Base-by-base conservation (phyloP, 2,888 invertebrate species). In the Vannuccia rotundouncinata region DNA sequence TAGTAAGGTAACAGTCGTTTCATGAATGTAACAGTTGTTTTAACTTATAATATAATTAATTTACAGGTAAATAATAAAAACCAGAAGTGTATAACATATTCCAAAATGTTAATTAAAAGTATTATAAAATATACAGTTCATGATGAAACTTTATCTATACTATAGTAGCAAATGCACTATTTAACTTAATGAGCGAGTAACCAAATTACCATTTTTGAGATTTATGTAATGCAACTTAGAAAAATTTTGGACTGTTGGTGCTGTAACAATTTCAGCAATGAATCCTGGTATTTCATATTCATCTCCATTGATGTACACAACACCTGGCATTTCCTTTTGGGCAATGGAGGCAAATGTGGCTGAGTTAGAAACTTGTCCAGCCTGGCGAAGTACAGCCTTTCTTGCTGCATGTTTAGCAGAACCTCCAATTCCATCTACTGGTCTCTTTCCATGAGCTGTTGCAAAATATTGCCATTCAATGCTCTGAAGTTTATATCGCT, bases 401-500 rank as follows among this genome's bases (percentile, higher is more conserved):
- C 66, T 5, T 22, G 25, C 66, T 5, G 66, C 2, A n/a, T 27
- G 66, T 66, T 66, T 66, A 22, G 25, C 25, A 22, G 66, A 66
- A 66, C 66, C 66, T 22, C 66, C 66, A 5, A 66, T 22, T 22
- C 66, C 66, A 22, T 66, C 66, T 22, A 66, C 66, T 22, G 66
- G 66, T 66, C 66, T 27, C 25, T 66, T 66, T n/a, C 66, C 66
- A 22, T 66, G 66, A 66, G 66, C 13, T 22, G 66, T 66, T 66
- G 66, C 66, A 22, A 66, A 66, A 22, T 66, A 66, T 5, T 66
- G 10, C 66, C 66, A 66, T n/a, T 5, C 25, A n/a, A 66, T 5
- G 10, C 25, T 66, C 5, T 22, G 10, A 5, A 66, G 25, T 22
- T 66, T 66, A 27, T 66, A 66, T 2, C 66, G 66, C 10, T 5